A percentile compares a stretch with the other conserved stretches of the same genome.
Evolutionary conservation across 2,888 invertebrate species (phyloP).

Genomic region (Arrhopalites spinosus): DNA sequence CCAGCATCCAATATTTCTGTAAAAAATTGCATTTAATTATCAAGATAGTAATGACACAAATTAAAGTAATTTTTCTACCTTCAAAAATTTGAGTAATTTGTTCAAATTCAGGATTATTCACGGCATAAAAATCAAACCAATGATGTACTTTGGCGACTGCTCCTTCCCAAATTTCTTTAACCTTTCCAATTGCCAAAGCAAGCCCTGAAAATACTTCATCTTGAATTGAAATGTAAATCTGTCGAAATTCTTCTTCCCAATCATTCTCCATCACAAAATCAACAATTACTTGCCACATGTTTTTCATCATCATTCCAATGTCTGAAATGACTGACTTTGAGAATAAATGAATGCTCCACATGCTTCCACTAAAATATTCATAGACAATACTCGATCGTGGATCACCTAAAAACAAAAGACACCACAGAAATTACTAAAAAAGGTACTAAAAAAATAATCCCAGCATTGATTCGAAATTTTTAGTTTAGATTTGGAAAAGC

Average conservation of each 20-base stretch:
- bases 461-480: too few relatives aligned
- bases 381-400: conserved; percentile 23
- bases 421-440: too few relatives aligned
- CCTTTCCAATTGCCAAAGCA: background rate
- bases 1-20: background rate
- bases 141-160: background rate
- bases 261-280: background rate
- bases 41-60: background rate
- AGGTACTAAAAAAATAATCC: too few relatives aligned
- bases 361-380: background rate
- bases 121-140: background rate
- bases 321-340: background rate
- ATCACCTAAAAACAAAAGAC: too few relatives aligned
- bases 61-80: background rate
- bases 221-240: background rate
- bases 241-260: background rate
- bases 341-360: background rate
- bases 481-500: too few relatives aligned
- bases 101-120: background rate
- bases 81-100: background rate
- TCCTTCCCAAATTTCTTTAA: background rate
- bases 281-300: background rate
- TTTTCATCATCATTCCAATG: too few relatives aligned
- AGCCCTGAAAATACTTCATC: background rate
- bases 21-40: background rate